Evolutionary conservation across 2,888 invertebrate genomes (phyloP), one percentile per base, ranked within the genome.

Genomic region (Lepidocyrtoides sp.): DNA sequence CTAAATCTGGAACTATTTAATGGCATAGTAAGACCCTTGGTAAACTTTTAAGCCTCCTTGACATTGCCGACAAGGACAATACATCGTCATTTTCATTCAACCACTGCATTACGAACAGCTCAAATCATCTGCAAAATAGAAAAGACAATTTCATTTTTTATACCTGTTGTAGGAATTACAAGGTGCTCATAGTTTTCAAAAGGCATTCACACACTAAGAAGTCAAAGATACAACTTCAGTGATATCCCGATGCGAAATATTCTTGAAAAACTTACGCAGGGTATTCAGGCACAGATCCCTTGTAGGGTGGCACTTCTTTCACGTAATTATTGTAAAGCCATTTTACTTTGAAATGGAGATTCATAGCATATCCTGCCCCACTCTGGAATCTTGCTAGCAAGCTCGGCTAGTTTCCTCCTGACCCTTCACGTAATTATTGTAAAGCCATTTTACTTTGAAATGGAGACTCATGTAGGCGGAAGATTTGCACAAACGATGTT

Each of bases 31-130:
- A 66, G 29, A 66, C 32, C 32, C 57, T 32, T 57, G 41, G 60
- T 57, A 2, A 44, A 44, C 20, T 72, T 63, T 77, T 75, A 48
- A 8, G 23, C 20, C 3, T 44, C n/a, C n/a, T n/a, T n/a, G n/a
- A n/a, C n/a, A 12, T 1, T 77, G n/a, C 81, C 81, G 81, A 57
- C 57, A 57, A 81, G 2, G 5, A 10, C 8, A 1, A 99, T 0
- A 99, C 99, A 94, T 99, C 99, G 95, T 99, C 99, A 95, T 99
- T 99, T 95, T 99, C 99, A 95, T 99, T 99, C 57, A 99, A 96
- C 99, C 99, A 99, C 95, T 99, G 99, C 99, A 99, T 99, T 63
- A 99, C 99, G 95, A 99, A 99, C n/a, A 99, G 99, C 95, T 99
- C 99, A 95, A 99, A 99, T 99, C 99, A 99, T 93, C 96, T 96